A percentile compares a stretch with the other conserved stretches of the same genome.
phyloP scores from a whole-genome alignment of 2,888 invertebrate species.

The Drosophila birchii region DNA sequence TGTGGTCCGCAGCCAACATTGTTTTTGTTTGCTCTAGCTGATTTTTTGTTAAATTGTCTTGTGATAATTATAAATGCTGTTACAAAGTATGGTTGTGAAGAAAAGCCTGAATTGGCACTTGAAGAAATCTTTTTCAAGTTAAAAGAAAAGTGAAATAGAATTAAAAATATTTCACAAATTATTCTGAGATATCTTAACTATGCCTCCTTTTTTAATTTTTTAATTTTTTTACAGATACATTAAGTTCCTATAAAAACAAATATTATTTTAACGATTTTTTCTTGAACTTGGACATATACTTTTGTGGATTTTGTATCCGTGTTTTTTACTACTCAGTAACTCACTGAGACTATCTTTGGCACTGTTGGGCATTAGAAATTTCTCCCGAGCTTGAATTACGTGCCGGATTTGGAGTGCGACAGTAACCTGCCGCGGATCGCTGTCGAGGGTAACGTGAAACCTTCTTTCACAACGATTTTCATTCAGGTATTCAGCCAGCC shows the following conservation, averaged over 20 bases:
- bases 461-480: slow-evolving; percentile 81
- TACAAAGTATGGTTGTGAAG: slow-evolving; percentile 58
- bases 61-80: slow-evolving; percentile 74
- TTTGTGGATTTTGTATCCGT: background rate
- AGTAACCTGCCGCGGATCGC: slow-evolving; percentile 40
- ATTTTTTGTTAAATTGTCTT: slow-evolving; percentile 69
- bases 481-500: slow-evolving; percentile 71
- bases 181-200: background rate
- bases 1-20: slow-evolving; percentile 53
- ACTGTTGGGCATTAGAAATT: slow-evolving; percentile 59
- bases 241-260: background rate
- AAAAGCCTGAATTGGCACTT: background rate
- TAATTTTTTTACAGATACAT: too few species aligned
- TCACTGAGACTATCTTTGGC: background rate
- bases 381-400: slow-evolving; percentile 74
- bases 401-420: slow-evolving; percentile 69
- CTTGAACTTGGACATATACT: background rate
- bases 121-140: background rate
- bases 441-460: slow-evolving; percentile 73
- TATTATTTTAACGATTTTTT: background rate
- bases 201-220: too few species aligned
- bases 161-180: background rate
- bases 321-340: background rate
- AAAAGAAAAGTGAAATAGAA: too few species aligned
- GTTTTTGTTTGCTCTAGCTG: slow-evolving; percentile 22